Percentiles rank a stretch among this genome's conserved stretches.
phyloP scores from a whole-genome alignment of 1,140 invertebrate species.

The Epicauta chinensis region DNA sequence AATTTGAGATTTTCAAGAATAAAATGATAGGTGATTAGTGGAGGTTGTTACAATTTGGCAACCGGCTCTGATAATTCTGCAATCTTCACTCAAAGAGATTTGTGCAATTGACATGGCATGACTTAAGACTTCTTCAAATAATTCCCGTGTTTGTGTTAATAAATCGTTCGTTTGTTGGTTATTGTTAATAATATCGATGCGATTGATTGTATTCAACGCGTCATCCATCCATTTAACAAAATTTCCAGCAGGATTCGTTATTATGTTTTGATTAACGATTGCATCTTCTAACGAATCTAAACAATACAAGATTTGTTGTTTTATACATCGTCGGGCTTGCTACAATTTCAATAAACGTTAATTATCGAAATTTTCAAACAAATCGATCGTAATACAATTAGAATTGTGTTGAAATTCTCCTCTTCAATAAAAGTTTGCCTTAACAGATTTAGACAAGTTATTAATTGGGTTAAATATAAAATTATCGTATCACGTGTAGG shows the following conservation, averaged over 20 bases:
- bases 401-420: background rate
- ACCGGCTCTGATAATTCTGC: constrained; percentile 31
- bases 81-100: constrained; percentile 31
- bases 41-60: constrained; percentile 19
- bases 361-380: background rate
- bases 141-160: constrained; percentile 14
- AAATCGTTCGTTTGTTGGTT: constrained; percentile 6
- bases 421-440: constrained; percentile 1
- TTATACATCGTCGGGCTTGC: constrained; percentile 21
- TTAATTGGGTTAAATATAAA: constrained; percentile 3
- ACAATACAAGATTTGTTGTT: constrained; percentile 24
- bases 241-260: constrained; percentile 15
- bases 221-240: constrained; percentile 36
- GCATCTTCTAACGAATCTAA: constrained; percentile 20
- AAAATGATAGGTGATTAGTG: background rate
- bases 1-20: constrained; percentile 13
- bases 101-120: constrained; percentile 38
- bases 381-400: background rate
- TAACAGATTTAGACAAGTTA: background rate
- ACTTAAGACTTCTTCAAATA: constrained; percentile 34
- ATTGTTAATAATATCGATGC: constrained; percentile 24
- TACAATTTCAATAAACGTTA: constrained; percentile 5
- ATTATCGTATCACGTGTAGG: background rate
- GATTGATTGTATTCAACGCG: constrained; percentile 26
- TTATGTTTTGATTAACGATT: background rate